Evolutionary conservation across 2,888 invertebrate species (phyloP), one percentile per base, ranked within the genome.

Genomic region (Siphonodentalium dalli): DNA sequence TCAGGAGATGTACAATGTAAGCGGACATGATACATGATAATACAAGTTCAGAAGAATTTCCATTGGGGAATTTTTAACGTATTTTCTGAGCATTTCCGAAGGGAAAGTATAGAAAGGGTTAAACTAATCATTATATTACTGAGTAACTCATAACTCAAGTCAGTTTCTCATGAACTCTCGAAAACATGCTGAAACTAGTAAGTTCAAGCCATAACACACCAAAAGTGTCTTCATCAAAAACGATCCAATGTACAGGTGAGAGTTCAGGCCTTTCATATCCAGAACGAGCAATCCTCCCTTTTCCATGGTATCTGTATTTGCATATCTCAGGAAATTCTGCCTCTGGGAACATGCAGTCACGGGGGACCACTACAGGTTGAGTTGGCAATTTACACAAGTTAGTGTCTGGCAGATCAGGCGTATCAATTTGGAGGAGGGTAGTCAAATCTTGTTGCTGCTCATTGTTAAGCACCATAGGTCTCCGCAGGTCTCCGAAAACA

Each of bases 191-290:
- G 27, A 79, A 71, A 6, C 71, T 67, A 9, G 56, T 38, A 11
- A 80, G 59, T 23, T 69, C 69, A 33, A 78, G 43, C 78, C 78
- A 79, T 2, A 80, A 44, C 35, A 78, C 72, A 13, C 74, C 79
- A 55, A 80, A 77, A 2, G 62, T 58, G 54, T 75, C 59, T 41
- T 76, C 72, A 52, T 70, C 68, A 65, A 78, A 78, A 20, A 78
- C 64, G 13, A 78, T 61, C 58, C 71, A 75, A 45, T 80, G 78
- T 3, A 68, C 71, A 1, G 58, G 59, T 8, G 69, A 72, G 43
- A 69, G 62, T 6, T 66, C 65, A 5, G 78, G 72, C 29, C 69
- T 63, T 2, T 46, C 61, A 57, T 68, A 79, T 4, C 72, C 72
- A 55, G 72, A 68, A 0, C 66, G 73, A 3, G 79, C 77, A n/a